Percentiles rank a stretch among this genome's conserved stretches.
Conservation (phyloP, 1,140 invertebrate species). For the Ectropis grisescens region DNA sequence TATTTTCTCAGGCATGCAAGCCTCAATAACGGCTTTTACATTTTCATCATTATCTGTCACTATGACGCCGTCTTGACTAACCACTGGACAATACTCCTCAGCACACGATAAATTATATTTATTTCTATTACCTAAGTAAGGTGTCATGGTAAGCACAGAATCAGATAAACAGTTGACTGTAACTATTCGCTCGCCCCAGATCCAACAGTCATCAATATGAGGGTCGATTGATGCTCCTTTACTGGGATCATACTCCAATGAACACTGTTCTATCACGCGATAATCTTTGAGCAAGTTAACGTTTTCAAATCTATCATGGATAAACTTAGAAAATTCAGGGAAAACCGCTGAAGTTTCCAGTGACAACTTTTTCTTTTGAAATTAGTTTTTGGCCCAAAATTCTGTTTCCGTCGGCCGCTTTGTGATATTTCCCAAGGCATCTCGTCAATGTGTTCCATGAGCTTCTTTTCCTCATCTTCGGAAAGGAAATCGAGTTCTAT, state of each 20-base stretch:
- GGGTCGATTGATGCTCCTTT: constrained; percentile 96
- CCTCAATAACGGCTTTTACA: constrained; percentile 23
- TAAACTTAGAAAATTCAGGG: constrained; percentile 84
- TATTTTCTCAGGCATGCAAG: constrained; percentile 22
- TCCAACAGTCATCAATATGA: constrained; percentile 98
- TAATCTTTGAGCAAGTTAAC: constrained; percentile 80
- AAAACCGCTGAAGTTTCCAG: constrained; percentile 89
- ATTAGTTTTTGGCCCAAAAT: constrained; percentile 98
- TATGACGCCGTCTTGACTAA: constrained; percentile 32
- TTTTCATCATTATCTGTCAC: constrained; percentile 23
- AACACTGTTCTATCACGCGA: constrained; percentile 95
- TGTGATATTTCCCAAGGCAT: constrained; percentile 93
- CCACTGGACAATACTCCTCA: constrained; percentile 48
- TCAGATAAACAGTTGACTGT: constrained; percentile 91
- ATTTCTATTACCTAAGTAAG: constrained; percentile 60
- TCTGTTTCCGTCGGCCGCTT: constrained; percentile 96
- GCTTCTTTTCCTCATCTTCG: constrained; percentile 75
- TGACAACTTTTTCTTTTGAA: constrained; percentile 93
- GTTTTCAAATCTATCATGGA: constrained; percentile 84
- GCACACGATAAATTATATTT: constrained; percentile 81
- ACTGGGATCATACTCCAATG: constrained; percentile 90
- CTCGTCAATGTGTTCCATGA: constrained; percentile 82
- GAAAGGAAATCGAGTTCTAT: constrained; percentile 84
- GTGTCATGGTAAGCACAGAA: constrained; percentile 87
- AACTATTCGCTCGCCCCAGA: constrained; percentile 98